Evolutionary conservation across 1,140 invertebrate species (phyloP).

Genomic region (Diorhabda elongata): DNA sequence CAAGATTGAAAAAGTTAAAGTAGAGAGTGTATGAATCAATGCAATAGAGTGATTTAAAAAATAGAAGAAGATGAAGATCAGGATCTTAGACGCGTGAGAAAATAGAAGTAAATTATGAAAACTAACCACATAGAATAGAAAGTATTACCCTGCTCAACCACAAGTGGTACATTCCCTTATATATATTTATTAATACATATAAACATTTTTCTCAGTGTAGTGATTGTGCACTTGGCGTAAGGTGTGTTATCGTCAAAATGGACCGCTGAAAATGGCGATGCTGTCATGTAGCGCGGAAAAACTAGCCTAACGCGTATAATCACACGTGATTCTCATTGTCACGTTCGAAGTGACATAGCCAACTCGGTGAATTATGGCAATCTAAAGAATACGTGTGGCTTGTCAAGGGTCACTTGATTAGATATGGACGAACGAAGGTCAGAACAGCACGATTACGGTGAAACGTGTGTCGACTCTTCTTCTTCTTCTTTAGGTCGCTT

Average conservation of each 20-base stretch:
- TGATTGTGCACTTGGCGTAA: neutral
- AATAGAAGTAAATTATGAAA: too few species aligned
- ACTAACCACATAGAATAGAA: too few species aligned
- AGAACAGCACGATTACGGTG: conserved; percentile 32
- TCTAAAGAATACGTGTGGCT: conserved; percentile 38
- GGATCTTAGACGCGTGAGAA: too few species aligned
- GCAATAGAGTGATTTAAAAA: too few species aligned
- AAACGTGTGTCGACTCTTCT: conserved; percentile 31
- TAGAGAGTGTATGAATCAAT: too few species aligned
- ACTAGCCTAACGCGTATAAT: conserved; percentile 32
- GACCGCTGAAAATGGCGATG: conserved; percentile 7
- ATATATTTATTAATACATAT: neutral
- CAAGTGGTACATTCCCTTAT: too few species aligned
- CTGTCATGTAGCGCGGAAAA: conserved; percentile 18
- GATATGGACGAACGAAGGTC: conserved; percentile 38
- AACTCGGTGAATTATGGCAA: conserved; percentile 35
- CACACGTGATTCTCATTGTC: conserved; percentile 40
- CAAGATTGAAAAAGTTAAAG: too few species aligned
- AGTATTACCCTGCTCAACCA: too few species aligned
- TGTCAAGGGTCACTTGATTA: conserved; percentile 43
- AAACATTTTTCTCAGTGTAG: neutral
- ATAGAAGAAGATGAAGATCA: too few species aligned
- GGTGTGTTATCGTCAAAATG: neutral
- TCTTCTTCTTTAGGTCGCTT: neutral
- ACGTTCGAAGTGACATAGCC: conserved; percentile 39